phyloP scores from a whole-genome alignment of 2,113 vertebrate species.

The Pungitius pungitius region DNA sequence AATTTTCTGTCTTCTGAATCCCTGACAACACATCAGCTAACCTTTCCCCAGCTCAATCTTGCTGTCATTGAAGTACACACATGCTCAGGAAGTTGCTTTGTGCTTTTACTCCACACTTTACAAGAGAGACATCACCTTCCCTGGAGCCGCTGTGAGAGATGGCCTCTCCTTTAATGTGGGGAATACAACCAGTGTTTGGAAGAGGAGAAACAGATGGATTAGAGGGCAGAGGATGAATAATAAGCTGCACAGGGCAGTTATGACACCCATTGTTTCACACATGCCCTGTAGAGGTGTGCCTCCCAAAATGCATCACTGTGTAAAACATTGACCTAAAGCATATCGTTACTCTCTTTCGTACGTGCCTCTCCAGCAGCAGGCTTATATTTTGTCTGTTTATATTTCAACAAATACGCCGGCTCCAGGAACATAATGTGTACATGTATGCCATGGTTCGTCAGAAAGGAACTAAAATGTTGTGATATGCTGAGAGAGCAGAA shows the following conservation, averaged over 20 bases:
- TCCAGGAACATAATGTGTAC: slow-evolving; percentile 12
- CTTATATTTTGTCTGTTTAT: slow-evolving; percentile 40
- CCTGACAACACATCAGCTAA: slow-evolving; percentile 23
- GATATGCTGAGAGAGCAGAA: slow-evolving; percentile 32
- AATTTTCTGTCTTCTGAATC: slow-evolving; percentile 29
- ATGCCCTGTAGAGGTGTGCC: slow-evolving; percentile 84
- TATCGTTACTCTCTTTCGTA: slow-evolving; percentile 89
- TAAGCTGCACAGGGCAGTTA: slow-evolving; percentile 88
- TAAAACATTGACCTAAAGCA: slow-evolving; percentile 94
- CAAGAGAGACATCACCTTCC: slow-evolving; percentile 78
- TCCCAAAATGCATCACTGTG: slow-evolving; percentile 92
- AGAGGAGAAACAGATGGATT: slow-evolving; percentile 90
- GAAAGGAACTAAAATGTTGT: slow-evolving; percentile 33
- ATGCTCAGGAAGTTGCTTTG: slow-evolving; percentile 69
- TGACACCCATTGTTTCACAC: slow-evolving; percentile 92
- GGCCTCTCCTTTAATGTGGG: slow-evolving; percentile 83
- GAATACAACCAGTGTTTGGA: slow-evolving; percentile 82
- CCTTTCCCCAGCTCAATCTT: slow-evolving; percentile 44
- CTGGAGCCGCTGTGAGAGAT: slow-evolving; percentile 79
- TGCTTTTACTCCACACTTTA: slow-evolving; percentile 63
- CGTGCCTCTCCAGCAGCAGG: slow-evolving; percentile 38
- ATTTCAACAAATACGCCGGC: slow-evolving; percentile 6
- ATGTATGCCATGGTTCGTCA: slow-evolving; percentile 64
- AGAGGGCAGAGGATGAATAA: slow-evolving; percentile 86
- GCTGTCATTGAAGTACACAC: slow-evolving; percentile 66